A percentile compares a stretch with the other conserved stretches of the same genome.
phyloP scores from a whole-genome alignment of 2,888 invertebrate species.

The Diarsia dahlii region DNA sequence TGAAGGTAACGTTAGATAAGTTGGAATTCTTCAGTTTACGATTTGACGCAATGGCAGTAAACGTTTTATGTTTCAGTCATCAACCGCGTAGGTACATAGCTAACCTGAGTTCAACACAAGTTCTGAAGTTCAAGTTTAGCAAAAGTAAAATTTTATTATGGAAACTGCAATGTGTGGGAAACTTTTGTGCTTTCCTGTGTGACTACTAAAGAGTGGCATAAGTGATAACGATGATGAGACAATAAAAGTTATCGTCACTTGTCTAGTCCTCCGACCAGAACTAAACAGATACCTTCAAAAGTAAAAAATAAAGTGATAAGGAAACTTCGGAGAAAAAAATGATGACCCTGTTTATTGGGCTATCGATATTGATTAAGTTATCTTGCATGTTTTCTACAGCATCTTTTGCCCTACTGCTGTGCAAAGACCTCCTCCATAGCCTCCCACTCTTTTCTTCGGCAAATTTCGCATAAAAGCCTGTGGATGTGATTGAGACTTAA shows the following conservation, averaged over 20 bases:
- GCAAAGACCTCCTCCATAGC: too few species aligned
- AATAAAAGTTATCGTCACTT: background rate
- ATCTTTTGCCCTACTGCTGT: too few species aligned
- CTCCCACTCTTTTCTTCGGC: too few species aligned
- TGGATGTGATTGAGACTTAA: background rate
- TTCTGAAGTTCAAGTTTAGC: constrained; percentile 23
- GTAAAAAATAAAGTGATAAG: background rate
- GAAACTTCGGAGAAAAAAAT: background rate
- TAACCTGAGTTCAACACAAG: constrained; percentile 14
- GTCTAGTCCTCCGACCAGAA: background rate
- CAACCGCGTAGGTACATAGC: constrained; percentile 11
- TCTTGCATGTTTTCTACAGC: too few species aligned
- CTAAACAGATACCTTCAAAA: background rate
- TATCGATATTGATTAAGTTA: background rate
- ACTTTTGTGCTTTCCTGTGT: background rate
- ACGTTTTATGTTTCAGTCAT: constrained; percentile 43
- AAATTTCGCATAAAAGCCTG: too few species aligned
- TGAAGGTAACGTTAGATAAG: constrained; percentile 35
- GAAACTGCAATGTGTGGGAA: background rate
- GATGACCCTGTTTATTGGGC: background rate
- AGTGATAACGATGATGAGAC: background rate
- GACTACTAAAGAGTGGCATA: too few species aligned
- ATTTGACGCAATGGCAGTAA: constrained; percentile 47
- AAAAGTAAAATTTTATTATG: background rate
- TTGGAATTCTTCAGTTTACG: constrained; percentile 56